Conservation (phyloP, 2,113 vertebrate species). For the Aspidoscelis tigris region DNA sequence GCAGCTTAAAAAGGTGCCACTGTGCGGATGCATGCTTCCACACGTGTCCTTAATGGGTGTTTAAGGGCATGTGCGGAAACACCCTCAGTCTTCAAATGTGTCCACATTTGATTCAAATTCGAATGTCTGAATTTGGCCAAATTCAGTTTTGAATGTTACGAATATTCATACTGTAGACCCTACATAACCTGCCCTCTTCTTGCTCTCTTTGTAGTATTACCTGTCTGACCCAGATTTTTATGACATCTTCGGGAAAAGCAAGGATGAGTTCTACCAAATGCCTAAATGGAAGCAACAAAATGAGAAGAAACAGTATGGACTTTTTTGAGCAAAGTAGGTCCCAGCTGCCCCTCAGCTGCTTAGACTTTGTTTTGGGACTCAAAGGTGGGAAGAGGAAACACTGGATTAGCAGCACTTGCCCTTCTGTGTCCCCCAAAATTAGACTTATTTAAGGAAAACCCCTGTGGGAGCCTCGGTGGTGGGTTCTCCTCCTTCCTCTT, state of each 20-base stretch:
- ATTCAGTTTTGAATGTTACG: too few species aligned
- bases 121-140: too few species aligned
- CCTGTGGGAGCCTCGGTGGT: fast-evolving
- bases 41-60: too few species aligned
- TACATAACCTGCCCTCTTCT: background rate
- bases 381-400: constrained; percentile 12
- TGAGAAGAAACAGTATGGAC: constrained; percentile 86
- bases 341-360: background rate
- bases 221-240: constrained; percentile 87
- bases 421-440: background rate
- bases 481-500: constrained; percentile 24
- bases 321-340: constrained; percentile 79
- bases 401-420: constrained; percentile 1
- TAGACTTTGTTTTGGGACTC: constrained; percentile 3
- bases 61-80: too few species aligned
- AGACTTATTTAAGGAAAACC: background rate
- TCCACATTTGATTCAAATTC: too few species aligned
- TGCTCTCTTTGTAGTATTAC: constrained; percentile 74
- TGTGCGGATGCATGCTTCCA: too few species aligned
- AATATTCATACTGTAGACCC: too few species aligned
- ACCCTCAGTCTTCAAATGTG: too few species aligned
- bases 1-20: too few species aligned
- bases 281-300: constrained; percentile 91
- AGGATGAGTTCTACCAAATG: constrained; percentile 83
- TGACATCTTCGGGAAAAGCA: constrained; percentile 83